phyloP scores from a whole-genome alignment of 2,888 invertebrate genomes.

The Augochlorella aurata region DNA sequence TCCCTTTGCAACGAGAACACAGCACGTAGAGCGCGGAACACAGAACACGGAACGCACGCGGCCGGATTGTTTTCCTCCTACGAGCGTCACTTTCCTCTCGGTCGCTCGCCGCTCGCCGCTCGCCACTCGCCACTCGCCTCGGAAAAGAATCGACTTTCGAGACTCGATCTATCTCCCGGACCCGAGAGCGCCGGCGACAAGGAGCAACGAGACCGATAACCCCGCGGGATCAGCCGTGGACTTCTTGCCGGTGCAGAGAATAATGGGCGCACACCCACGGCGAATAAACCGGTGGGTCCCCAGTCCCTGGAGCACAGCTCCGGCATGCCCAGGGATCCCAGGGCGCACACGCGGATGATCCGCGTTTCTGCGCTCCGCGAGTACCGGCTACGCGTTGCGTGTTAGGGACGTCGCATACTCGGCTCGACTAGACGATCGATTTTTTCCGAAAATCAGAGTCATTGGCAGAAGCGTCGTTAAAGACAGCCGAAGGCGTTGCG shows the following conservation, averaged over 20 bases:
- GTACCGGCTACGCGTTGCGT: too few species aligned
- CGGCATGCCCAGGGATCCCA: too few species aligned
- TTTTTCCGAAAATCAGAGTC: constrained; percentile 1
- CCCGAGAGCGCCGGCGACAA: background rate
- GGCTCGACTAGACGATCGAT: background rate
- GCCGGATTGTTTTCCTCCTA: constrained; percentile 61
- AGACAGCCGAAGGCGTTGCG: constrained; percentile 1
- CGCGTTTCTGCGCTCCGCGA: too few species aligned
- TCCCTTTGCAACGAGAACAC: constrained; percentile 31
- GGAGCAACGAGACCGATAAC: constrained; percentile 5
- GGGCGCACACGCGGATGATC: too few species aligned
- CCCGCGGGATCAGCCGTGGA: background rate
- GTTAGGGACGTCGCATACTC: too few species aligned
- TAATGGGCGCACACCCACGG: background rate
- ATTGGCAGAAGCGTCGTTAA: constrained; percentile 11
- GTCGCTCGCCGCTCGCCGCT: background rate
- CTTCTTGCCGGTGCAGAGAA: background rate
- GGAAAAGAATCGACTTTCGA: constrained; percentile 53
- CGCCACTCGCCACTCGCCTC: too few species aligned
- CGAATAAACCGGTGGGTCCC: background rate
- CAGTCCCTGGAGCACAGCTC: too few species aligned
- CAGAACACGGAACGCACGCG: background rate
- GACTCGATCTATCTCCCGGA: constrained; percentile 35
- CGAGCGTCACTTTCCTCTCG: constrained; percentile 59
- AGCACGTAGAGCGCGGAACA: background rate